These are phyloP conservation scores for Ridgeia piscesae DNA, from an alignment of 1,140 invertebrate genomes.

Conservation along the genomic window DNA sequence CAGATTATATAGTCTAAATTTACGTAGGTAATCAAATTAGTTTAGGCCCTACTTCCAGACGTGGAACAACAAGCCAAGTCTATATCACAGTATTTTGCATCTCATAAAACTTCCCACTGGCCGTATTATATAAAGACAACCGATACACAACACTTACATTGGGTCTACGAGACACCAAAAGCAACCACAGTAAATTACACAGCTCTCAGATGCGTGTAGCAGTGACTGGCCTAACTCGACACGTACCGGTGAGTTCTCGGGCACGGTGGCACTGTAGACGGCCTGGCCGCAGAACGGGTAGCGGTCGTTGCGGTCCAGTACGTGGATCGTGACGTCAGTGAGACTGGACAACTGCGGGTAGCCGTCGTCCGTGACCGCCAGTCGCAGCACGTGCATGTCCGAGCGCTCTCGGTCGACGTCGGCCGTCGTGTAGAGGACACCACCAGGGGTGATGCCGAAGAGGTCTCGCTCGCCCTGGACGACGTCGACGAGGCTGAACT, in stretches of 20 bases:
- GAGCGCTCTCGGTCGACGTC: slow-evolving; percentile 92
- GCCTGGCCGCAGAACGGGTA: slow-evolving; percentile 89
- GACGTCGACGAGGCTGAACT: slow-evolving; percentile 93
- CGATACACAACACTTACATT: too few relatives aligned
- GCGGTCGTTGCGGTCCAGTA: slow-evolving; percentile 88
- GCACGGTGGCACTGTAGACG: slow-evolving; percentile 60
- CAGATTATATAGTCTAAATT: too few relatives aligned
- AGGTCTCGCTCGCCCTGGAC: slow-evolving; percentile 83
- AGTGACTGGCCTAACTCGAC: slow-evolving; percentile 85
- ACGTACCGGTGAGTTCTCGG: neutral
- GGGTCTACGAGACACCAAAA: too few relatives aligned
- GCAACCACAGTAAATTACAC: too few relatives aligned
- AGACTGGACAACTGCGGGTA: slow-evolving; percentile 33
- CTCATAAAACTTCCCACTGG: too few relatives aligned
- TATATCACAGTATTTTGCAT: too few relatives aligned
- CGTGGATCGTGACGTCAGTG: slow-evolving; percentile 38
- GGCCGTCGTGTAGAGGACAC: slow-evolving; percentile 89
- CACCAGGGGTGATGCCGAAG: slow-evolving; percentile 88
- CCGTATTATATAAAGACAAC: too few relatives aligned
- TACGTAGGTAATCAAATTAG: too few relatives aligned
- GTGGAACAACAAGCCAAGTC: too few relatives aligned
- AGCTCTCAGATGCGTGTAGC: neutral
- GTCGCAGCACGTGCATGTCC: slow-evolving; percentile 76
- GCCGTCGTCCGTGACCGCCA: slow-evolving; percentile 46
- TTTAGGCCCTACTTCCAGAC: too few relatives aligned